These are phyloP conservation scores for Acanthoscelides obtectus DNA, from an alignment of 2,888 invertebrate genomes.

Conservation along the genomic window DNA sequence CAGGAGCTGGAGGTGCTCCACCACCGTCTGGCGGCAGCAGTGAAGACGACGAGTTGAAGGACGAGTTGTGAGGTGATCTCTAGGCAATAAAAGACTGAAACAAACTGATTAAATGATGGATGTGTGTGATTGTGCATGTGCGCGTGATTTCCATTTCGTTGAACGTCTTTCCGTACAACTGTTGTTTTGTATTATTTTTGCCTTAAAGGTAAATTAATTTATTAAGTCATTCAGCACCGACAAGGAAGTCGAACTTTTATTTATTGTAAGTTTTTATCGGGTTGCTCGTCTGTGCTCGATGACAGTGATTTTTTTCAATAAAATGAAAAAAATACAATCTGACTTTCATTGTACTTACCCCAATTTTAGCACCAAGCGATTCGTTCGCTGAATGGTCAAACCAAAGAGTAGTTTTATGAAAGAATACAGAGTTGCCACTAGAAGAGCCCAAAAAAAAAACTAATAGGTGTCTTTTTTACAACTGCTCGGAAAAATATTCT, in stretches of 20 bases:
- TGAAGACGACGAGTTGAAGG: slow-evolving; percentile 73
- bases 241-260: not conserved
- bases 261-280: not conserved
- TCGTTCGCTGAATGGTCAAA: too few relatives aligned
- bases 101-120: slow-evolving; percentile 34
- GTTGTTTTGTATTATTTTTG: not conserved
- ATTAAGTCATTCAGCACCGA: not conserved
- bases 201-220: slow-evolving; percentile 5
- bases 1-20: slow-evolving; percentile 65
- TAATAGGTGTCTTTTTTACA: too few relatives aligned
- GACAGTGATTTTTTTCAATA: not conserved
- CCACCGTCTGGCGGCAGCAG: slow-evolving; percentile 64
- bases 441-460: too few relatives aligned
- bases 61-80: slow-evolving; percentile 64
- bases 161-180: slow-evolving; percentile 7
- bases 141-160: slow-evolving; percentile 9
- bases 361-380: too few relatives aligned
- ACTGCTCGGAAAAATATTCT: too few relatives aligned
- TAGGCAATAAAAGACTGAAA: not conserved
- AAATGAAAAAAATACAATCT: not conserved
- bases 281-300: not conserved
- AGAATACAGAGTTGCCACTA: too few relatives aligned
- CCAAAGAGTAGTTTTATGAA: too few relatives aligned
- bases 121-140: slow-evolving; percentile 15
- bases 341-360: not conserved